Evolutionary conservation across 2,113 vertebrate species (phyloP).

Genomic region (Oreochromis spilurus): DNA sequence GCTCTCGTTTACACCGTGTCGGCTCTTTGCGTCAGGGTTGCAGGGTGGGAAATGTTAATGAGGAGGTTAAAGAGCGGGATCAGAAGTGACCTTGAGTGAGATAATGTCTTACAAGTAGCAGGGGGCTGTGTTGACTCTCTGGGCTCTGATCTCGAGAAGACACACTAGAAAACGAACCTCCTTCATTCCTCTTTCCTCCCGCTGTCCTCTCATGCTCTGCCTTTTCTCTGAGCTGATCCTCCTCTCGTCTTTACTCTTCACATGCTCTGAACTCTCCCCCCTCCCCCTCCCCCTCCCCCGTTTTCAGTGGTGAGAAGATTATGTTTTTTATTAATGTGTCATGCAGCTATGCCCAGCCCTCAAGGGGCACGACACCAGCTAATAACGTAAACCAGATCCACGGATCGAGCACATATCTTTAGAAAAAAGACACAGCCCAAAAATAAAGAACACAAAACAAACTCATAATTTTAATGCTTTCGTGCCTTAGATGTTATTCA

Average conservation of each 20-base stretch:
- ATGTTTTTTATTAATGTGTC: neutral
- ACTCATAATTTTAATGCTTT: neutral
- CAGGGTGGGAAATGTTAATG: slow-evolving; percentile 4
- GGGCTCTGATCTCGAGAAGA: neutral
- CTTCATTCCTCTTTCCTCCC: neutral
- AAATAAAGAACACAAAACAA: neutral
- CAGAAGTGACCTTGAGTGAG: neutral
- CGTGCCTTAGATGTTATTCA: neutral
- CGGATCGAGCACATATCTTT: neutral
- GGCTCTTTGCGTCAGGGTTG: neutral
- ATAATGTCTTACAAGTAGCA: neutral
- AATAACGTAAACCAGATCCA: slow-evolving; percentile 16
- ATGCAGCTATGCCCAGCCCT: neutral
- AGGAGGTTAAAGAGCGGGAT: neutral
- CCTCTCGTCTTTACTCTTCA: neutral
- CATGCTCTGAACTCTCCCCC: neutral
- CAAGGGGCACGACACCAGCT: neutral
- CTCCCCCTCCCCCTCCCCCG: no score
- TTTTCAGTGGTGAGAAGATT: neutral
- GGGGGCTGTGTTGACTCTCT: neutral
- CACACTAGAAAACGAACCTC: neutral
- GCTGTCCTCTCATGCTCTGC: neutral
- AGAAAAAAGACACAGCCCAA: neutral
- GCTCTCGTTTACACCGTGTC: slow-evolving; percentile 4
- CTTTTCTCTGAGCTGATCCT: neutral